Conservation (phyloP, 1,140 invertebrate species). For the Bombyx mandarina region DNA sequence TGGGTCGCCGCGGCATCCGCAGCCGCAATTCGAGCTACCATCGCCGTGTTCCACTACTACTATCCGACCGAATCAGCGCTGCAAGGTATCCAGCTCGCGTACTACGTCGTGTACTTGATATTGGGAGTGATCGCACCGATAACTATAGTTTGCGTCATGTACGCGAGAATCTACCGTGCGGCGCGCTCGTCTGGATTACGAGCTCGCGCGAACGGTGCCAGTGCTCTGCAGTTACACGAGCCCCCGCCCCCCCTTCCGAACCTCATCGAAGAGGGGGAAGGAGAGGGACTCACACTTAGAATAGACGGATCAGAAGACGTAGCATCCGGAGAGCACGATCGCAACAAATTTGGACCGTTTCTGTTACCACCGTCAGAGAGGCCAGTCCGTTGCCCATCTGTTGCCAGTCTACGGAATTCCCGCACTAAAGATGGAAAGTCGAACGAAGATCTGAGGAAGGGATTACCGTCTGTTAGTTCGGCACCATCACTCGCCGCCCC, state of each 20-base stretch:
- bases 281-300: conserved; percentile 55
- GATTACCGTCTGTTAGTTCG: conserved; percentile 56
- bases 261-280: conserved; percentile 52
- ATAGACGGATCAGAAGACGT: conserved; percentile 47
- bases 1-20: conserved; percentile 76
- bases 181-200: conserved; percentile 53
- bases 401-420: conserved; percentile 50
- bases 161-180: conserved; percentile 60
- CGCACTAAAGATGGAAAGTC: conserved; percentile 46
- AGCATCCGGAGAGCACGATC: conserved; percentile 25
- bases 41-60: conserved; percentile 35
- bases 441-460: conserved; percentile 46
- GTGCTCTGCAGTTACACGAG: conserved; percentile 54
- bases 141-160: conserved; percentile 58
- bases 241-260: conserved; percentile 47
- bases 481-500: conserved; percentile 66
- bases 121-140: conserved; percentile 45
- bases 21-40: conserved; percentile 61
- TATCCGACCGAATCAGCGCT: conserved; percentile 32
- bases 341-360: conserved; percentile 51
- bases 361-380: conserved; percentile 48
- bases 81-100: conserved; percentile 43
- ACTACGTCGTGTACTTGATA: conserved; percentile 52
- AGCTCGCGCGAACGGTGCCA: conserved; percentile 53
- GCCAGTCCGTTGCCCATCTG: conserved; percentile 52